Conservation (phyloP, 1,140 invertebrate species). For the Hyles vespertilio region DNA sequence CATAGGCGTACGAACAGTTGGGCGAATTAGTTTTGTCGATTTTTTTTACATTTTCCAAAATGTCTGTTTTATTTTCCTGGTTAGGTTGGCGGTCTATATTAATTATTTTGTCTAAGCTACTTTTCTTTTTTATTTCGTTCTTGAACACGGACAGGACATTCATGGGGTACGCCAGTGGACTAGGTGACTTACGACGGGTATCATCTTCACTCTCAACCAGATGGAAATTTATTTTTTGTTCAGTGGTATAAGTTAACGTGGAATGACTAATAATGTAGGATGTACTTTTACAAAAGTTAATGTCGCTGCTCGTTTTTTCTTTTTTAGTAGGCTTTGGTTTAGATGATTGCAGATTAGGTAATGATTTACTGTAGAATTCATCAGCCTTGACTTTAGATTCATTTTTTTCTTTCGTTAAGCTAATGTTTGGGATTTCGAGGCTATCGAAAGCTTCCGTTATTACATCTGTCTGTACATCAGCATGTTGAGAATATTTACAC, state of each 20-base stretch:
- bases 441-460: conserved; percentile 48
- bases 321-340: conserved; percentile 25
- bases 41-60: conserved; percentile 15
- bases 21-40: conserved; percentile 32
- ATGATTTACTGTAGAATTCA: conserved; percentile 36
- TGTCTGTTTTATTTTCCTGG: neutral
- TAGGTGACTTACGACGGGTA: conserved; percentile 27
- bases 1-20: conserved; percentile 37
- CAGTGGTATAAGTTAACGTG: conserved; percentile 62
- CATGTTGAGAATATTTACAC: conserved; percentile 20
- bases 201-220: conserved; percentile 44
- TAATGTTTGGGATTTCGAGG: conserved; percentile 65
- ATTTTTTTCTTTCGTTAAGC: conserved; percentile 49
- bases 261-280: conserved; percentile 57
- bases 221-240: conserved; percentile 62
- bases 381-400: conserved; percentile 42
- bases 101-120: neutral
- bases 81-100: neutral
- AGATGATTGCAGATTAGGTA: conserved; percentile 42
- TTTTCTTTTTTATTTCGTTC: conserved; percentile 41
- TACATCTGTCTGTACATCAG: conserved; percentile 22
- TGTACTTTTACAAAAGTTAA: conserved; percentile 29
- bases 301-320: conserved; percentile 30
- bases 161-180: conserved; percentile 47
- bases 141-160: conserved; percentile 59